These are phyloP conservation scores for Marmota monax DNA, from an alignment of 2,113 vertebrate species.

Conservation along the genomic window DNA sequence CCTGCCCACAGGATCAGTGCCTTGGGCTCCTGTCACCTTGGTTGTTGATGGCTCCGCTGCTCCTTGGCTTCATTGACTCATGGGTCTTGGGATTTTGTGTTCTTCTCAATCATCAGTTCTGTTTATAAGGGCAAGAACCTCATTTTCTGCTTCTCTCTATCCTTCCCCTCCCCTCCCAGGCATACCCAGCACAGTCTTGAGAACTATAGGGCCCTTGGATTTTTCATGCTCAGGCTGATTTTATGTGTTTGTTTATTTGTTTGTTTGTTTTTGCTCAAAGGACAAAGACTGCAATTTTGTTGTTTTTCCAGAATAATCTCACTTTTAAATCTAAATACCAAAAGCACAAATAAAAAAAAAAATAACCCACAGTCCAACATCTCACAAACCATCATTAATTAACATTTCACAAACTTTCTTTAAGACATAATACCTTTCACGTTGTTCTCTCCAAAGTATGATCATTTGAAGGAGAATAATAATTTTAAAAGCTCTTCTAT, in stretches of 20 bases:
- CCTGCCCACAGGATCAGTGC: background rate
- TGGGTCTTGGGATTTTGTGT: background rate
- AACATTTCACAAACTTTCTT: background rate
- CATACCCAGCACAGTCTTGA: background rate
- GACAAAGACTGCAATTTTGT: background rate
- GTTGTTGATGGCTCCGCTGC: background rate
- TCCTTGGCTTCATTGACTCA: background rate
- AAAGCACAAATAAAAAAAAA: background rate
- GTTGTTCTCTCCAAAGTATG: background rate
- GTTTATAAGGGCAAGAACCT: background rate
- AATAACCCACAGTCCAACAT: background rate
- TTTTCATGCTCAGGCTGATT: background rate
- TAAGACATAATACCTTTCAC: background rate
- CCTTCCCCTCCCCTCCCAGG: background rate
- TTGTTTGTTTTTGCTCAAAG: background rate
- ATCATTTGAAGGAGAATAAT: background rate
- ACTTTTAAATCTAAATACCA: conserved; percentile 11
- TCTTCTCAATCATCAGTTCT: background rate
- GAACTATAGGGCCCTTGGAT: background rate
- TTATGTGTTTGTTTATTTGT: background rate
- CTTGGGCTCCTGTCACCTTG: background rate
- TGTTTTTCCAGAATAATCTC: background rate
- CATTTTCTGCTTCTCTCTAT: background rate
- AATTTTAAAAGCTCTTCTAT: background rate
- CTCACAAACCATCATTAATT: background rate